These are phyloP conservation scores for Brachionus koreanus DNA, from an alignment of 1,140 invertebrate species.

Conservation along the genomic window DNA sequence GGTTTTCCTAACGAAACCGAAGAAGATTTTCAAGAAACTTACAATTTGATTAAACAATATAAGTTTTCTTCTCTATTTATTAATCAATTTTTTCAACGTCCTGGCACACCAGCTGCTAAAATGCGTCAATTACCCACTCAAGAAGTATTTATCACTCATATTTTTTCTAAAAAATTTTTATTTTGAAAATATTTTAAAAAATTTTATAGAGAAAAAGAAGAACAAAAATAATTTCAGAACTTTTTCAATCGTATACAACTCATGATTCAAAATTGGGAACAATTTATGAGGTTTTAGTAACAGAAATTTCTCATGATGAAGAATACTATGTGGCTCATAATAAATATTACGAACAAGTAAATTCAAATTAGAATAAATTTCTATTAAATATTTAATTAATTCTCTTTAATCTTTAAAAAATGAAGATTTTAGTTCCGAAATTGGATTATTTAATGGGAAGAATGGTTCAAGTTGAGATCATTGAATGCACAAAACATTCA, in stretches of 20 bases:
- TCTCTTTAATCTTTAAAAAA: constrained; percentile 7
- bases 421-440: constrained; percentile 58
- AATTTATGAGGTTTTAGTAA: constrained; percentile 77
- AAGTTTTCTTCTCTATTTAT: constrained; percentile 91
- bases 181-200: too few species aligned
- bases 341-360: constrained; percentile 86
- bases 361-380: not conserved
- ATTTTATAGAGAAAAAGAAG: constrained; percentile 72
- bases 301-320: constrained; percentile 85
- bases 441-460: constrained; percentile 76
- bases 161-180: not conserved
- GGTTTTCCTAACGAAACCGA: constrained; percentile 95
- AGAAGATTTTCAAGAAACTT: constrained; percentile 80
- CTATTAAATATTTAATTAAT: constrained; percentile 26
- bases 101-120: constrained; percentile 87
- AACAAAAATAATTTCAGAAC: constrained; percentile 79
- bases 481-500: constrained; percentile 74
- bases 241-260: constrained; percentile 84
- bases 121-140: constrained; percentile 76
- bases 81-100: constrained; percentile 93
- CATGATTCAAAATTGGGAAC: constrained; percentile 74
- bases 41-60: constrained; percentile 77
- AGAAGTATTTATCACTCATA: constrained; percentile 59
- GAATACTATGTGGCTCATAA: constrained; percentile 89
- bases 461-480: constrained; percentile 73